Percentiles rank a stretch among this genome's conserved stretches.
phyloP scores from a whole-genome alignment of 2,888 invertebrate genomes.

The Desoria tigrina region DNA sequence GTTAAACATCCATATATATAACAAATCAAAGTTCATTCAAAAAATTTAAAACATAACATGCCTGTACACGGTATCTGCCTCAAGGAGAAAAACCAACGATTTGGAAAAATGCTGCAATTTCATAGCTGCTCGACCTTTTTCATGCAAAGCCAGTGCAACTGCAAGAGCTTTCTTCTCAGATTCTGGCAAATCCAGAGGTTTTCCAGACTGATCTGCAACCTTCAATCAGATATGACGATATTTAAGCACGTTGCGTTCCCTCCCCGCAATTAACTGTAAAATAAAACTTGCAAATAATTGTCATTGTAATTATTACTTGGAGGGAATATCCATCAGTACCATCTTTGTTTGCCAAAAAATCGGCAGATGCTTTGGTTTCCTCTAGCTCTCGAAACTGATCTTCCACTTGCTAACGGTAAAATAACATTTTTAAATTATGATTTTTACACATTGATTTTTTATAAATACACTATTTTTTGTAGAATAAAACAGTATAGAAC shows the following conservation, averaged over 20 bases:
- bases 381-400: conserved; percentile 49
- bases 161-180: conserved; percentile 70
- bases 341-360: conserved; percentile 56
- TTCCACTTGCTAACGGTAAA: conserved; percentile 40
- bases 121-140: conserved; percentile 72
- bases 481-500: not conserved
- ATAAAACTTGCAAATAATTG: not conserved
- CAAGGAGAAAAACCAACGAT: conserved; percentile 72
- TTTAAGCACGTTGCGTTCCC: not conserved
- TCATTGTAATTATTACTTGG: conserved; percentile 37
- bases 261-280: not conserved
- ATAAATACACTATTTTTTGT: not conserved
- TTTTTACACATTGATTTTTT: not conserved
- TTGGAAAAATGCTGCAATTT: conserved; percentile 67
- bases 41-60: conserved; percentile 53
- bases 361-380: conserved; percentile 54
- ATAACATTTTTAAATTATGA: not conserved
- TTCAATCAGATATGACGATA: conserved; percentile 14
- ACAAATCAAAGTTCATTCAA: not conserved
- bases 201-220: conserved; percentile 74
- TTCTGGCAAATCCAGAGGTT: conserved; percentile 69
- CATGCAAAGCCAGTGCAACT: conserved; percentile 76
- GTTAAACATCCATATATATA: not conserved
- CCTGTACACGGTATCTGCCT: conserved; percentile 74
- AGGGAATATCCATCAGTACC: conserved; percentile 33